Evolutionary conservation across 2,113 vertebrate genomes (phyloP).

Genomic region (Oryzias javanicus): DNA sequence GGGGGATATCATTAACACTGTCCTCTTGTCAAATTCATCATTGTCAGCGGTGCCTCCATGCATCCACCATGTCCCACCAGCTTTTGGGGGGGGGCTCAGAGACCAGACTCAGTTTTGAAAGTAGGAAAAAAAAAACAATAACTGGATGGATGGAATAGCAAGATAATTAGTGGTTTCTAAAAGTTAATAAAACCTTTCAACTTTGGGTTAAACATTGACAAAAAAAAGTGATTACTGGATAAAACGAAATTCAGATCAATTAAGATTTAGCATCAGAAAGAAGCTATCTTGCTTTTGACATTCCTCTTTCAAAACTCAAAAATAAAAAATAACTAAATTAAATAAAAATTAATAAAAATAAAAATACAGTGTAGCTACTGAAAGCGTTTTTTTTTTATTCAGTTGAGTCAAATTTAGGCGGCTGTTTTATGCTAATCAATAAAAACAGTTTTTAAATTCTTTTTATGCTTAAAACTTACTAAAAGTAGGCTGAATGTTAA

Average conservation of each 20-base stretch:
- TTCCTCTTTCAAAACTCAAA: neutral
- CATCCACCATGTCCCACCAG: conserved; percentile 71
- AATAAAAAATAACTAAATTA: no score
- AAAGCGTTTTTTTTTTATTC: no score
- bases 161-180: neutral
- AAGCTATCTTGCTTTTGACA: neutral
- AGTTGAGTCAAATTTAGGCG: no score
- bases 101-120: conserved; percentile 43
- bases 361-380: no score
- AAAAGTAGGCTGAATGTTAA: no score
- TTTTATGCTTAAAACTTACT: no score
- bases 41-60: conserved; percentile 84
- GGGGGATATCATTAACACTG: conserved; percentile 92
- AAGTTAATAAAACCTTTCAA: neutral
- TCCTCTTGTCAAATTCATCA: conserved; percentile 94
- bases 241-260: neutral
- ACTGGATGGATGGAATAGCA: neutral
- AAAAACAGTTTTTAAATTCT: no score
- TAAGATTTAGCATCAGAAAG: neutral
- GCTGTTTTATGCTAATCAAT: no score
- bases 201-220: no score
- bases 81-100: conserved; percentile 56
- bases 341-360: no score
- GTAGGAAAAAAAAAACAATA: conserved; percentile 9
- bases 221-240: no score